Base-by-base conservation (phyloP, 2,797 vertebrate genomes). In the Rousettus madagascariensis region DNA sequence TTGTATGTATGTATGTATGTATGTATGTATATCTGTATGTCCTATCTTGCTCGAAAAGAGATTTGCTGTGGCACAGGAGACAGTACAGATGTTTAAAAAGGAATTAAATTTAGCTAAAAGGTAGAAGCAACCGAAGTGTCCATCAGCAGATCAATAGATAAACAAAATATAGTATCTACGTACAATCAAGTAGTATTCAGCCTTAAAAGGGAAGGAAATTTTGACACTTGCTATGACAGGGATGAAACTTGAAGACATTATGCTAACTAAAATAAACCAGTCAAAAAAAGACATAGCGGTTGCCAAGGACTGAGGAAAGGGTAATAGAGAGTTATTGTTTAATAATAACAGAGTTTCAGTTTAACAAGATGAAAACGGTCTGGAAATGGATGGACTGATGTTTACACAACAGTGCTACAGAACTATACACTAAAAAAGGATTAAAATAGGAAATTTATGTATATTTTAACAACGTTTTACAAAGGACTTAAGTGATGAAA, bases 121-220 rank as follows among this genome's bases (percentile, higher is more conserved):
- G 46, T 15, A 46, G 46, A 66, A 65, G 63, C 38, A 78, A 43
- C n/a, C 9, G 38, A 65, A 19, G n/a, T 71, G 19, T 71, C 71
- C 41, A 28, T 38, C 3, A 41, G 10, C 10, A 93, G 68, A 26
- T 41, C 17, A 78, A 28, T 72, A 33, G 87, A 43, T 61, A 79
- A 94, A 57, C 53, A 80, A 87, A 69, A 66, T 83, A 20, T 41
- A 33, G 55, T 51, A n/a, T 91, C 65, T 88, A 59, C 20, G 5
- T 38, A 49, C 7, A 53, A 1, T 84, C 12, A 13, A 86, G 17
- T 77, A 41, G 63, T 68, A 66, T n/a, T 82, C 10, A 72, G 16
- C 49, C 68, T 89, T 95, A 43, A 61, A 57, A 91, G 51, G 57
- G 53, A 90, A 95, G 22, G 38, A 65, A 20, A 20, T 69, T 91